Evolutionary conservation across 1,140 invertebrate species (phyloP), one percentile per base, ranked within the genome.

Genomic region (Steinernema feltiae): DNA sequence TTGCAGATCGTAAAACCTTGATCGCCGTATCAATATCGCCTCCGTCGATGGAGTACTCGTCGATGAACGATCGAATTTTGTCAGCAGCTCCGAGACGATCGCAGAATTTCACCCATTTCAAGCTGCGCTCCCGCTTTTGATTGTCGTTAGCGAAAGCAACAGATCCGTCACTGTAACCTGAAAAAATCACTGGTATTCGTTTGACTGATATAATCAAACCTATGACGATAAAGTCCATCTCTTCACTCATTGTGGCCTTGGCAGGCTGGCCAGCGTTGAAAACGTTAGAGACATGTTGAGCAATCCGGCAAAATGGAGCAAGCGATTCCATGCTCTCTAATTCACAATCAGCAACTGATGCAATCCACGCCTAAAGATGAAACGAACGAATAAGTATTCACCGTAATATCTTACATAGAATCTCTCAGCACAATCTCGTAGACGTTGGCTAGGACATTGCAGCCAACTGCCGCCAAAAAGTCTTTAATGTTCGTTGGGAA

Each of bases 31-130:
- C 72, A 29, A 83, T 48, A 71, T 84, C 83, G 32, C 83, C 77
- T 24, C 53, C 35, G 2, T 46, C 48, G 30, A 48, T 48, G 32
- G 18, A 15, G 72, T 70, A 24, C 71, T 75, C 29, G 1, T 80
- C 74, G 31, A 85, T 70, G 71, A 85, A 85, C n/a, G 69, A 21
- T 27, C 63, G 63, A 15, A 85, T 30, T 70, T 85, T 82, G n/a
- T 76, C 72, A 21, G 76, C 73, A 0, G 73, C 79, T 35, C 79
- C 72, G n/a, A 81, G 72, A 48, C 82, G 80, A 18, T 80, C 70
- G 72, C 85, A 86, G n/a, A 75, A 77, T 15, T 83, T 76, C 18
- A 63, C 46, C 80, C 76, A 83, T 21, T 73, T 74, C 0, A 53
- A 72, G 21, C 41, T 24, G 69, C 79, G 82, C 15, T 84, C 82